Evolutionary conservation across 2,888 invertebrate genomes (phyloP), one percentile per base, ranked within the genome.

Genomic region (Aproaerema taeniolella): DNA sequence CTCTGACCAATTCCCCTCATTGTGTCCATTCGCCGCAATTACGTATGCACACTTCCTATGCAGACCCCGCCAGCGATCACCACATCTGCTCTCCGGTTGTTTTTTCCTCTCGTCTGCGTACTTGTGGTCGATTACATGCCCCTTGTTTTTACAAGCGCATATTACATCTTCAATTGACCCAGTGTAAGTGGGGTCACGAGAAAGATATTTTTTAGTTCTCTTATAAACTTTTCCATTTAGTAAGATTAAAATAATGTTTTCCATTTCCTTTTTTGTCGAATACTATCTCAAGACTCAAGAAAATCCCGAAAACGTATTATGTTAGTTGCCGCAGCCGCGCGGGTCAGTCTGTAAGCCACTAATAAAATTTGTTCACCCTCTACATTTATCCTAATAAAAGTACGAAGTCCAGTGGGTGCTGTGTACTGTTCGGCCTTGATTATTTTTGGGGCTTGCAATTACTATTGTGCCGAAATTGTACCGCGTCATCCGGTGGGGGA

Each of bases 1-100:
- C 66, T 74, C 73, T 78, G 75, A 74, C 78, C 81, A 79, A 81
- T 83, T 83, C 83, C 81, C 83, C 78, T 77, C 78, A 78, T 85
- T 85, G 82, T 82, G 80, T 69, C 76, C 80, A 78, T 68, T 80
- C 67, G 72, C 68, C 71, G 62, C 79, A 83, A 83, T 83, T 79
- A 85, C 77, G 68, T 75, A 75, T 75, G 76, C 72, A 71, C 59
- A 77, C 80, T 79, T 83, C 85, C 83, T 79, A 77, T 75, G 61
- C 55, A 57, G 26, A 26, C 73, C 76, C 77, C 64, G 64, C 42
- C 50, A 57, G 52, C 58, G 58, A 61, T 57, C 58, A 57, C 49
- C 61, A 63, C 79, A 81, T 77, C 77, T 78, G 80, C 61, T 66
- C 52, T 45, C 46, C 40, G 46, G 52, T 53, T 57, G 64, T 72